Percentiles rank a stretch among this genome's conserved stretches.
These are phyloP conservation scores for Philopotamus ludificatus DNA, from an alignment of 1,140 invertebrate genomes.

Conservation along the genomic window DNA sequence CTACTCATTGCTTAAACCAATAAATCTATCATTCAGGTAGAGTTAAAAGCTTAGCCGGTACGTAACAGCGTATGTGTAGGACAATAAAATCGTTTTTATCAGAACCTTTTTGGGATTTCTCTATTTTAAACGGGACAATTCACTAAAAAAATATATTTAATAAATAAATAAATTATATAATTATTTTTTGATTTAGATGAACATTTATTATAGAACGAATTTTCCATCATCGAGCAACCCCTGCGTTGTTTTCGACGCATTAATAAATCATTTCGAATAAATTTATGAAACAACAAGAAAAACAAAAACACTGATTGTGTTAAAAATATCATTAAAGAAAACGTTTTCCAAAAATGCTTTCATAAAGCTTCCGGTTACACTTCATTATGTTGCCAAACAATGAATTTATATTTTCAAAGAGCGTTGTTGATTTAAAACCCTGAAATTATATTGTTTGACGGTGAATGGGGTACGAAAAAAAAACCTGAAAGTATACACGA, in stretches of 20 bases:
- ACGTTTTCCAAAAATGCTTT: neutral
- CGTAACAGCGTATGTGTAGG: neutral
- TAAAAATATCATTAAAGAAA: neutral
- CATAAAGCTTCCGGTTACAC: conserved; percentile 21
- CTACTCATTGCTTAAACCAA: conserved; percentile 21
- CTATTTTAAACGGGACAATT: too few species aligned
- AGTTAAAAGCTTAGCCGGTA: neutral
- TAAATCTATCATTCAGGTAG: conserved; percentile 24
- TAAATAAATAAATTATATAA: neutral
- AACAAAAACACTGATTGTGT: neutral
- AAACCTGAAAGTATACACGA: too few species aligned
- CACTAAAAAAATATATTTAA: too few species aligned
- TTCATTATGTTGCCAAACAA: conserved; percentile 32
- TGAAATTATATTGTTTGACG: neutral
- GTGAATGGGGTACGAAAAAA: too few species aligned
- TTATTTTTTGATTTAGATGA: neutral
- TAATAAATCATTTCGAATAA: neutral
- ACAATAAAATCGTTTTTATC: neutral
- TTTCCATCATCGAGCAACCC: neutral
- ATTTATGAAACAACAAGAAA: neutral
- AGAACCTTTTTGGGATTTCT: neutral
- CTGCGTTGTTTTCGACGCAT: neutral
- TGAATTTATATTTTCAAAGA: conserved; percentile 27
- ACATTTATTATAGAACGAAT: neutral
- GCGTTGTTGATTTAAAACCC: conserved; percentile 13